Evolutionary conservation across 92 coral and sea anemone genomes (phyloP).

Genomic region (Epizoanthus scotinus): DNA sequence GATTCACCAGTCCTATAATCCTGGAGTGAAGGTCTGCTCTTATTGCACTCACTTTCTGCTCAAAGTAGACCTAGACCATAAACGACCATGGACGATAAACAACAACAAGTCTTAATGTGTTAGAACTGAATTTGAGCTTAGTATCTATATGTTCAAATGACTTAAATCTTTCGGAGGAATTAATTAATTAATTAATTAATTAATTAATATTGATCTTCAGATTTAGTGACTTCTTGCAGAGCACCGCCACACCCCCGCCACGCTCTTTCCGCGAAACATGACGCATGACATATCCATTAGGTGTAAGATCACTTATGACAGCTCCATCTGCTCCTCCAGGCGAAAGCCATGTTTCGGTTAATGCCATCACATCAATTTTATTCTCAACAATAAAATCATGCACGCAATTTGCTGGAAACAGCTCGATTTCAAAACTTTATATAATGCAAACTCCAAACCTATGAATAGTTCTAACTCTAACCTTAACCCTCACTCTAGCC

Average conservation of each 20-base stretch:
- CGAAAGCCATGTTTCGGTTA: slow-evolving; percentile 36
- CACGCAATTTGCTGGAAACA: too few species aligned
- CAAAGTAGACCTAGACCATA: too few species aligned
- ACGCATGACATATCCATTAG: slow-evolving; percentile 23
- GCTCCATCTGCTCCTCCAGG: slow-evolving; percentile 29
- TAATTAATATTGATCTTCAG: too few species aligned
- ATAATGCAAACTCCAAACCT: too few species aligned
- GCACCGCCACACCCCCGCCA: slow-evolving; percentile 32
- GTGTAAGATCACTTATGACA: slow-evolving; percentile 21
- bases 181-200: too few species aligned
- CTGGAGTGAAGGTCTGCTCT: too few species aligned
- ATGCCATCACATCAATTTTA: slow-evolving; percentile 29
- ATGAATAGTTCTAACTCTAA: too few species aligned
- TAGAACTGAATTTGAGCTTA: slow-evolving; percentile 10
- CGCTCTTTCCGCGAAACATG: slow-evolving; percentile 28
- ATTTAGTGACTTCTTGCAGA: slow-evolving; percentile 27
- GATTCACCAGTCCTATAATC: too few species aligned
- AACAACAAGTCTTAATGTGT: slow-evolving; percentile 3
- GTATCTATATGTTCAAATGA: slow-evolving; percentile 30
- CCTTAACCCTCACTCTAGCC: too few species aligned
- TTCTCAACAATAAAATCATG: slow-evolving; percentile 22
- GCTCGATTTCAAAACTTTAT: too few species aligned
- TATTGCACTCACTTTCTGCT: too few species aligned
- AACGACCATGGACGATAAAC: slow-evolving; percentile 24
- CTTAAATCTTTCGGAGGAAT: slow-evolving; percentile 3